These are phyloP conservation scores for Myrmecophaga tridactyla DNA, from an alignment of 2,113 vertebrate species.

Conservation along the genomic window DNA sequence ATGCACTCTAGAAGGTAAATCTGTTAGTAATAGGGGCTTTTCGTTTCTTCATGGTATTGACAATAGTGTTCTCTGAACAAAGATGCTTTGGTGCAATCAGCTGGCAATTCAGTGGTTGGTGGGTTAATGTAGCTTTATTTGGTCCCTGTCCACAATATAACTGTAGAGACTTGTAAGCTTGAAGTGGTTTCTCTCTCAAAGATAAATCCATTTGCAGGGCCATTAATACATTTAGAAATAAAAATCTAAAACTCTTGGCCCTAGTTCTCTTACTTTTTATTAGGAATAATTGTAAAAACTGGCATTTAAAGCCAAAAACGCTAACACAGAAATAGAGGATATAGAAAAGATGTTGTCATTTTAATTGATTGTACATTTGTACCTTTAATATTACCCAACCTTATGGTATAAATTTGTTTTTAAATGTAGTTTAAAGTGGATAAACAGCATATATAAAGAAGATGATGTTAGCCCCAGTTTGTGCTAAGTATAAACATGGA, in stretches of 20 bases:
- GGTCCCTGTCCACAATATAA: not conserved
- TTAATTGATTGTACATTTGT: not conserved
- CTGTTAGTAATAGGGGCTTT: not conserved
- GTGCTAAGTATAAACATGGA: not conserved
- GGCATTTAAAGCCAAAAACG: not conserved
- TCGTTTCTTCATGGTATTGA: not conserved
- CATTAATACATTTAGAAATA: not conserved
- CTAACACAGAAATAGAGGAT: not conserved
- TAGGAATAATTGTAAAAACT: slow-evolving; percentile 4
- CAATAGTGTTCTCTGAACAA: not conserved
- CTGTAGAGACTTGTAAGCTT: not conserved
- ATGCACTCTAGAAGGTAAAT: not conserved
- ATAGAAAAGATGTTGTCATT: not conserved
- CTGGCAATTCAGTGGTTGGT: not conserved
- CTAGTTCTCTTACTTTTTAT: slow-evolving; percentile 3
- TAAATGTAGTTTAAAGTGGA: not conserved
- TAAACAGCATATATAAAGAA: not conserved
- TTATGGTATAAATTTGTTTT: not conserved
- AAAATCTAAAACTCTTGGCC: not conserved
- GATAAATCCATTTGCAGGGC: not conserved
- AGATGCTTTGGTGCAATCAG: not conserved
- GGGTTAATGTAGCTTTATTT: not conserved
- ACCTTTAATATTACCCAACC: not conserved
- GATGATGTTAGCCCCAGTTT: not conserved
- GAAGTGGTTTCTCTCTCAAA: slow-evolving; percentile 21